Percentiles rank a stretch among this genome's conserved stretches.
These are phyloP conservation scores for Hypomecis punctinalis DNA, from an alignment of 2,888 invertebrate genomes.

Conservation along the genomic window DNA sequence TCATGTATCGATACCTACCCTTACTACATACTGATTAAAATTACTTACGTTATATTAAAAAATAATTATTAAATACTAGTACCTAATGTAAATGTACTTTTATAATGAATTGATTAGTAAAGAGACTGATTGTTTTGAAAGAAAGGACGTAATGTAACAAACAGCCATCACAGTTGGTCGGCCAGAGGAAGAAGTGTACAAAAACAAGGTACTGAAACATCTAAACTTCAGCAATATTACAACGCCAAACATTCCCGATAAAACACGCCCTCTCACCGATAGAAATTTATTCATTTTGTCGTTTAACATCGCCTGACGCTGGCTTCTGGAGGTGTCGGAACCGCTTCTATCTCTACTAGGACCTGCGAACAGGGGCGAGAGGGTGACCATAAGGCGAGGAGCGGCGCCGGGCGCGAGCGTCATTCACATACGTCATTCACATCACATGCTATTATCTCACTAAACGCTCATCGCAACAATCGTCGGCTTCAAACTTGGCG, in stretches of 20 bases:
- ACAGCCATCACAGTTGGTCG: constrained; percentile 75
- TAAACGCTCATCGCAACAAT: constrained; percentile 49
- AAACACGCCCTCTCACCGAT: constrained; percentile 90
- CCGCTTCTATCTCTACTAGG: constrained; percentile 87
- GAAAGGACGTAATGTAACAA: constrained; percentile 56
- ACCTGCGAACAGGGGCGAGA: constrained; percentile 82
- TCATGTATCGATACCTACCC: too few species aligned
- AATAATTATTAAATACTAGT: neutral
- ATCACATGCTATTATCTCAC: constrained; percentile 25
- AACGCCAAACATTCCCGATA: constrained; percentile 58
- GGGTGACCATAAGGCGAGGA: constrained; percentile 67
- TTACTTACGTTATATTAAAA: neutral
- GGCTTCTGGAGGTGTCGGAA: constrained; percentile 87
- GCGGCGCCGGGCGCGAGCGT: constrained; percentile 39
- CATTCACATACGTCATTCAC: too few species aligned
- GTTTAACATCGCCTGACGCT: constrained; percentile 94
- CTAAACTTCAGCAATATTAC: constrained; percentile 60
- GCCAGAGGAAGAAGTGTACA: constrained; percentile 74
- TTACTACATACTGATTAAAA: too few species aligned
- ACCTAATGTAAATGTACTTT: constrained; percentile 64
- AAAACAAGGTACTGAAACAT: constrained; percentile 75
- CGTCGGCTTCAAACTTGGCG: constrained; percentile 61
- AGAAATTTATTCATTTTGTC: constrained; percentile 97
- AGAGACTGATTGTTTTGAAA: constrained; percentile 51
- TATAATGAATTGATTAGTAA: constrained; percentile 42